Conservation (phyloP, 2,113 vertebrate species). For the Arvicanthis niloticus region DNA sequence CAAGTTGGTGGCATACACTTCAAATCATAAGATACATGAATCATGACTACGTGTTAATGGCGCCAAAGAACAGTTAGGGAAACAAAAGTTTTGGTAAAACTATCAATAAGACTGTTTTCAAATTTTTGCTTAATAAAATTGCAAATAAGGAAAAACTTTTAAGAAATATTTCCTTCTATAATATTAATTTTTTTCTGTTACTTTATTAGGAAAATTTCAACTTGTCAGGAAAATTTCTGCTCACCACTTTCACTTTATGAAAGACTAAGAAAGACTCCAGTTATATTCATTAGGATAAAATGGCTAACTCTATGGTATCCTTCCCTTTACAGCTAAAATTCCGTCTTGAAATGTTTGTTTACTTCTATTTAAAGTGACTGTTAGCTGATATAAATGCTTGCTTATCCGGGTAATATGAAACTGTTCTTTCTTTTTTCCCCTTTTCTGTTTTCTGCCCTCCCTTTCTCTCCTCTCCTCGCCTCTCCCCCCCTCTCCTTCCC, state of each 20-base stretch:
- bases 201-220: background rate
- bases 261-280: background rate
- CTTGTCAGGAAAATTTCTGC: slow-evolving; percentile 5
- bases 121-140: slow-evolving; percentile 76
- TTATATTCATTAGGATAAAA: background rate
- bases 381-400: background rate
- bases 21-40: background rate
- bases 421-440: background rate
- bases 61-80: slow-evolving; percentile 74
- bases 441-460: too few relatives aligned
- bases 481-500: too few relatives aligned
- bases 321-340: background rate
- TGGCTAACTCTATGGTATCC: background rate
- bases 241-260: slow-evolving; percentile 31
- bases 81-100: slow-evolving; percentile 72
- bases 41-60: slow-evolving; percentile 35
- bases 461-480: too few relatives aligned
- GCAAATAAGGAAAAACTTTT: slow-evolving; percentile 70
- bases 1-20: background rate
- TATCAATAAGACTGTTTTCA: slow-evolving; percentile 60
- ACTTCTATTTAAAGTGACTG: background rate
- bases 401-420: background rate
- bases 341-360: slow-evolving; percentile 31
- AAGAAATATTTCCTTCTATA: slow-evolving; percentile 69
- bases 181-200: background rate